Percentiles rank a stretch among this genome's conserved stretches.
Conservation (phyloP, 2,797 vertebrate species). For the Myotis vivesi region DNA sequence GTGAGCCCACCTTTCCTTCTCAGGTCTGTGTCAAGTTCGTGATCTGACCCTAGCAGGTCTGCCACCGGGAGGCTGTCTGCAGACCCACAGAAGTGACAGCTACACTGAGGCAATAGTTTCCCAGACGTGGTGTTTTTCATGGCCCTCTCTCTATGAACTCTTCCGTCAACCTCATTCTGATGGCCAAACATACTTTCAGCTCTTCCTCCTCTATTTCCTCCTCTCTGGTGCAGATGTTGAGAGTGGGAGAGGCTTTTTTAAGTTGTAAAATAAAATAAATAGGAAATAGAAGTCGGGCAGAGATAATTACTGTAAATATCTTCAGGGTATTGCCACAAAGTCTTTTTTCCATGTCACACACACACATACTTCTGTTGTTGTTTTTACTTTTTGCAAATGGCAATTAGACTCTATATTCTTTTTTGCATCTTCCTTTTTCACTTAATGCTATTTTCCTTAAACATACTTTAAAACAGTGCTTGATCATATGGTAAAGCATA, state of each 20-base stretch:
- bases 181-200: background rate
- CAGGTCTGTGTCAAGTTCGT: background rate
- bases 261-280: background rate
- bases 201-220: background rate
- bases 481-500: background rate
- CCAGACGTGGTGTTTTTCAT: background rate
- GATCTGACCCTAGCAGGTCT: background rate
- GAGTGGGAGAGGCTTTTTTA: background rate
- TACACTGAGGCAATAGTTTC: background rate
- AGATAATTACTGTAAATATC: background rate
- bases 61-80: background rate
- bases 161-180: background rate
- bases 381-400: background rate
- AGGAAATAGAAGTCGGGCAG: background rate
- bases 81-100: background rate
- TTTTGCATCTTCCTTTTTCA: conserved; percentile 4
- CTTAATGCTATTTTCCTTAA: conserved; percentile 21
- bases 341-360: background rate
- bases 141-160: background rate
- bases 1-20: background rate
- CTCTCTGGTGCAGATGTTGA: background rate
- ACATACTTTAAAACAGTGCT: conserved; percentile 11
- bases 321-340: background rate
- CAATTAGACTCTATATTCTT: background rate
- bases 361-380: background rate